Base-by-base conservation (phyloP, 1,140 invertebrate species). In the Atta cephalotes region DNA sequence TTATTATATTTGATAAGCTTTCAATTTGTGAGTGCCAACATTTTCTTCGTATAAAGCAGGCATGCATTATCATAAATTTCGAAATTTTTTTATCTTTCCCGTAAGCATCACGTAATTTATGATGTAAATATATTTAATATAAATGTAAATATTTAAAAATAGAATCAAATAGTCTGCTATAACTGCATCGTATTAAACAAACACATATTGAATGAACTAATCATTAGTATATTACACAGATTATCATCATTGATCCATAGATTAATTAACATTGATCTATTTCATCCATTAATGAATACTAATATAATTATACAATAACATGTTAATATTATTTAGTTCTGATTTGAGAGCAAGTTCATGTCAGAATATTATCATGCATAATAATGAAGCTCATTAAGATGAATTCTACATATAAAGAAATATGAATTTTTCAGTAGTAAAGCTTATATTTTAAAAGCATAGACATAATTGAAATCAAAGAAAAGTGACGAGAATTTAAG, bases 1-100 rank as follows among this genome's bases (percentile, higher is more conserved):
- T 25, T 31, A 49, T 74, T 82, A 49, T 74, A 82, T 74, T 82
- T 82, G 21, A 72, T 82, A 82, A 82, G 53, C 35, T 45, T 82
- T 82, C 53, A 71, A 21, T 60, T 72, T 70, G 14, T 49, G 31
- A 56, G 53, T 21, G 31, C 21, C n/a, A 28, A 31, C 31, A n/a
- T 25, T 56, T 81, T 25, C 63, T 39, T 58, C 31, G 14, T 16
- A 21, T 14, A 1, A 39, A 31, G 2, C n/a, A 10, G 28, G 39
- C 14, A 10, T 28, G 39, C 14, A 31, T 74, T 62, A 16, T 51
- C n/a, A 39, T 12, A 9, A 70, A 63, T 25, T n/a, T 31, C 25
- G 0, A 74, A 62, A 72, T 10, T 25, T 0, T 31, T 45, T 62
- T 74, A 45, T 14, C 21, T 49, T 45, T 21, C 6, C 3, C 12